These are phyloP conservation scores for Psittacara wagleri DNA, from an alignment of 2,113 vertebrate species.

Conservation along the genomic window DNA sequence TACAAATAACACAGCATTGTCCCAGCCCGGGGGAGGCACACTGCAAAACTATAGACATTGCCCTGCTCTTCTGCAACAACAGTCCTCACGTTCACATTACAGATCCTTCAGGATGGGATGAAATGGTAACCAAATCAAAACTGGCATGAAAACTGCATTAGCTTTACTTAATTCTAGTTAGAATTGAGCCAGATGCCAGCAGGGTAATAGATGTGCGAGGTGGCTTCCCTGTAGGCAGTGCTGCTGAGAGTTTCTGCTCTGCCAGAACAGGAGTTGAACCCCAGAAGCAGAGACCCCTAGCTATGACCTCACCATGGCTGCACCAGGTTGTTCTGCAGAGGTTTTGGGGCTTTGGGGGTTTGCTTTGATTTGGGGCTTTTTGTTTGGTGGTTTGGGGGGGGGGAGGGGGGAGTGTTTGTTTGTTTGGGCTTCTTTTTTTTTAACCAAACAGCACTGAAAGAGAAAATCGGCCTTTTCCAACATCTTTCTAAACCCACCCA, in stretches of 20 bases:
- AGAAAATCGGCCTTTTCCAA: neutral
- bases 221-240: neutral
- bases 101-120: neutral
- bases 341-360: neutral
- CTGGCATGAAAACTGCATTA: neutral
- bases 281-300: neutral
- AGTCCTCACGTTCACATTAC: fast-evolving
- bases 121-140: neutral
- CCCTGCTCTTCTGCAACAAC: neutral
- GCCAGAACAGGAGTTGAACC: neutral
- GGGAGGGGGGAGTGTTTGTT: no score
- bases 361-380: neutral
- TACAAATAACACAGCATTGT: fast-evolving
- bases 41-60: fast-evolving
- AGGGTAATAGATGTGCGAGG: neutral
- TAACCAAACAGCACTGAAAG: neutral
- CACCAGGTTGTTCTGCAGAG: neutral
- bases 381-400: neutral
- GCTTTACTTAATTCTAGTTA: neutral
- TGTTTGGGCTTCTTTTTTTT: neutral
- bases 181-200: neutral
- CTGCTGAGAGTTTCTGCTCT: neutral
- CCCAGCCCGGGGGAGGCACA: neutral
- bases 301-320: fast-evolving
- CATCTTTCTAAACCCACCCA: neutral